Evolutionary conservation across 92 coral and sea anemone genomes (phyloP).

Genomic region (Galaxea fascicularis): DNA sequence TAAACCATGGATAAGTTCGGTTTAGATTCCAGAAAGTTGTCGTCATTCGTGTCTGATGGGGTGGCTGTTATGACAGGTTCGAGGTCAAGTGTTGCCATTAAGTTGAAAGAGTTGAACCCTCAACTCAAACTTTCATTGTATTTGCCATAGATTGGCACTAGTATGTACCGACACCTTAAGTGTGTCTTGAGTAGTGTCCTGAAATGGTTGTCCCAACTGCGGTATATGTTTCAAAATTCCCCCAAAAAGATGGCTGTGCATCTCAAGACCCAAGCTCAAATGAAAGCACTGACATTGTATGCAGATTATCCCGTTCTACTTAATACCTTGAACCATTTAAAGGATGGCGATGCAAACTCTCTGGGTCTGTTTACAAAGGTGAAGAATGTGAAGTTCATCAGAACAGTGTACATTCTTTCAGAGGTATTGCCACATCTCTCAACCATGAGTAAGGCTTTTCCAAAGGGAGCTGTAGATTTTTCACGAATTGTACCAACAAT

Average conservation of each 20-base stretch:
- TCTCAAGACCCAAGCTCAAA: slow-evolving; percentile 24
- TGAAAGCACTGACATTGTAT: slow-evolving; percentile 18
- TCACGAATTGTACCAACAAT: slow-evolving; percentile 32
- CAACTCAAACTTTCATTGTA: slow-evolving; percentile 42
- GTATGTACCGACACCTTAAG: slow-evolving; percentile 22
- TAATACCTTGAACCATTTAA: slow-evolving; percentile 4
- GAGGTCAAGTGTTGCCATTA: slow-evolving; percentile 32
- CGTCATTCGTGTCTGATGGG: slow-evolving; percentile 48
- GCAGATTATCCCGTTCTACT: slow-evolving; percentile 29
- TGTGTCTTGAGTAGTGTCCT: slow-evolving; percentile 21
- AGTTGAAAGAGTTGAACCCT: slow-evolving; percentile 28
- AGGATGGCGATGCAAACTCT: slow-evolving; percentile 13
- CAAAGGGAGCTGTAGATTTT: slow-evolving; percentile 33
- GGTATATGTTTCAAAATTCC: slow-evolving; percentile 44
- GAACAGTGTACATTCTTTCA: slow-evolving; percentile 18
- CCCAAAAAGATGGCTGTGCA: slow-evolving; percentile 38
- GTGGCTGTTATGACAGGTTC: slow-evolving; percentile 49
- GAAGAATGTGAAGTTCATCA: slow-evolving; percentile 21
- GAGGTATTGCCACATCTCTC: slow-evolving; percentile 42
- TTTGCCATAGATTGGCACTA: no score
- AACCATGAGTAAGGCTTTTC: slow-evolving; percentile 22
- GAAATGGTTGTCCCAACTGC: slow-evolving; percentile 35
- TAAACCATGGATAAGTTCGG: slow-evolving; percentile 21
- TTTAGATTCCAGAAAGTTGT: slow-evolving; percentile 42
- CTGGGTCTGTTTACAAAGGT: slow-evolving; percentile 28